These are phyloP conservation scores for Solenodon paradoxus DNA, from an alignment of 2,113 vertebrate genomes.

Conservation along the genomic window DNA sequence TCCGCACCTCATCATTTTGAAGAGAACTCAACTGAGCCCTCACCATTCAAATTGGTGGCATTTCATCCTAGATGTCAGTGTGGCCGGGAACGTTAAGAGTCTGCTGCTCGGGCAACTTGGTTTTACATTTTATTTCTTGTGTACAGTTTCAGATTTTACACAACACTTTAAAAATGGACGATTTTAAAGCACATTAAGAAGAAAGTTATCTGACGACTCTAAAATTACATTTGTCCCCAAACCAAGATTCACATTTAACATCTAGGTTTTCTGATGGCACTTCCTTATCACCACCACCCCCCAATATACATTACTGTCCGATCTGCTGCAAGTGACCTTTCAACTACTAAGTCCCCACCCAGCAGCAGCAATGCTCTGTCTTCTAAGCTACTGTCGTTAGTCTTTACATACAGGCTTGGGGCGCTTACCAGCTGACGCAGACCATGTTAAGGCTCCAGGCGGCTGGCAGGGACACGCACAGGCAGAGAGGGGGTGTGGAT, in stretches of 20 bases:
- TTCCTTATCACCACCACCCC: neutral
- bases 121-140: slow-evolving; percentile 80
- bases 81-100: neutral
- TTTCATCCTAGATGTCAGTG: slow-evolving; percentile 6
- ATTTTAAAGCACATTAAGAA: slow-evolving; percentile 69
- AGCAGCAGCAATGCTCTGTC: neutral
- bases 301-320: neutral
- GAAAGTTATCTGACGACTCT: slow-evolving; percentile 41
- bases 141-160: slow-evolving; percentile 78
- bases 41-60: rapidly evolving
- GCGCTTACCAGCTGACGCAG: neutral
- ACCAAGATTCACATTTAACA: slow-evolving; percentile 26
- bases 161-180: slow-evolving; percentile 75
- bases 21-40: rapidly evolving
- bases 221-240: slow-evolving; percentile 50
- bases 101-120: slow-evolving; percentile 41
- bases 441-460: neutral
- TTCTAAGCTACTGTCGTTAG: neutral
- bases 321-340: neutral
- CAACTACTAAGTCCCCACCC: neutral
- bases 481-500: too few species aligned
- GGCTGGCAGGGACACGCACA: neutral
- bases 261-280: neutral
- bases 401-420: neutral
- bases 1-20: too few species aligned